Evolutionary conservation across 2,113 vertebrate species (phyloP).

Genomic region (Campylomormyrus numenius): DNA sequence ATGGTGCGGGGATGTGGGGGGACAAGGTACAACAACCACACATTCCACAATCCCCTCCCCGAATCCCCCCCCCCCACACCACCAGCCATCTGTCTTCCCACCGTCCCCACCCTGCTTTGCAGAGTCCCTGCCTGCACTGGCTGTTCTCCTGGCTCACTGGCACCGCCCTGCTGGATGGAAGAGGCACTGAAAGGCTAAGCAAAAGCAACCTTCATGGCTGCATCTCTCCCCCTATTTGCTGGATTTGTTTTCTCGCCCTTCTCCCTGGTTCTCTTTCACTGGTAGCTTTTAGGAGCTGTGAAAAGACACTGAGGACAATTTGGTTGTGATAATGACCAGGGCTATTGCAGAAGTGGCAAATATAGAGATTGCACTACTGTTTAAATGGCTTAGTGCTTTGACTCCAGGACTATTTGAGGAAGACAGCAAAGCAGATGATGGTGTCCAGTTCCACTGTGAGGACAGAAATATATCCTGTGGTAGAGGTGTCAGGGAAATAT

Average conservation of each 20-base stretch:
- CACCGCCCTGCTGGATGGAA: constrained; percentile 61
- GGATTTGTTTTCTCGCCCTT: constrained; percentile 23
- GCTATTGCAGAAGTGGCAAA: background rate
- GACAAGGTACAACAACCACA: background rate
- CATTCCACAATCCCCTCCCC: background rate
- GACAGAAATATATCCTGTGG: background rate
- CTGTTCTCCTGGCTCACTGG: constrained; percentile 61
- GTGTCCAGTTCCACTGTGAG: background rate
- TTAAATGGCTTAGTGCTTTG: background rate
- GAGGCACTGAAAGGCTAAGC: constrained; percentile 67
- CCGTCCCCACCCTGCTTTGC: constrained; percentile 45
- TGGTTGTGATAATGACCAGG: background rate
- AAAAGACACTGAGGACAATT: background rate
- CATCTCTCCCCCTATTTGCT: constrained; percentile 22
- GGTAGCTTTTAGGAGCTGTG: constrained; percentile 30
- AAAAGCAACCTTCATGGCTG: constrained; percentile 48
- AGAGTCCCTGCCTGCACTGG: constrained; percentile 56
- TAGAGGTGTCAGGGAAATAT: background rate
- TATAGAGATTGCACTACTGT: background rate
- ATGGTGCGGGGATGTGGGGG: background rate
- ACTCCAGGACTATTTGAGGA: background rate
- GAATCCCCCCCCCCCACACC: background rate
- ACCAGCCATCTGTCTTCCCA: constrained; percentile 23
- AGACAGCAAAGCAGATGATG: background rate
- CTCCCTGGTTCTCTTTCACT: constrained; percentile 27